These are phyloP conservation scores for Pterois miles DNA, from an alignment of 2,797 vertebrate genomes.

Conservation along the genomic window DNA sequence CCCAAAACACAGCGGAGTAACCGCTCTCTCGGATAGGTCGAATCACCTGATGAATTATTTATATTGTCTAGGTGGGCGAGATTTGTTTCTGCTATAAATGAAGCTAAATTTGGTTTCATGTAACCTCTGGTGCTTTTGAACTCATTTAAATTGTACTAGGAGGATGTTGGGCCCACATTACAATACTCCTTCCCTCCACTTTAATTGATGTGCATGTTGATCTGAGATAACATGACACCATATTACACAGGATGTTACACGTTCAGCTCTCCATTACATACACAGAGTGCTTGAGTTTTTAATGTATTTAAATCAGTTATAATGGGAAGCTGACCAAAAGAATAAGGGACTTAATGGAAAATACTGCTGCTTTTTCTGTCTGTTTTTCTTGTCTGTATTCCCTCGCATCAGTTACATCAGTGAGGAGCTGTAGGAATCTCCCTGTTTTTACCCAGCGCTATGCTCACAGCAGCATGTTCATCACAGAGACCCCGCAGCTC, in stretches of 20 bases:
- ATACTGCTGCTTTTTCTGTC: neutral
- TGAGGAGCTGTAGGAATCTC: conserved; percentile 14
- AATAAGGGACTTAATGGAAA: neutral
- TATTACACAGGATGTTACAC: conserved; percentile 7
- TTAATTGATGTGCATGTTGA: conserved; percentile 28
- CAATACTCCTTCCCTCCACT: neutral
- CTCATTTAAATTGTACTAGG: conserved; percentile 9
- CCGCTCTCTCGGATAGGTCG: conserved; percentile 39
- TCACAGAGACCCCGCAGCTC: conserved; percentile 33
- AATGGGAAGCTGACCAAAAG: neutral
- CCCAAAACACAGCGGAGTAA: conserved; percentile 56
- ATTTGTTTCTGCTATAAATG: conserved; percentile 54
- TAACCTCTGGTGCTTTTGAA: conserved; percentile 23
- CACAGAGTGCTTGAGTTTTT: neutral
- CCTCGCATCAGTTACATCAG: conserved; percentile 2
- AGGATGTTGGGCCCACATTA: neutral
- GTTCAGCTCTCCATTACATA: neutral
- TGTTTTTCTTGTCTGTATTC: neutral
- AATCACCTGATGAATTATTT: conserved; percentile 71
- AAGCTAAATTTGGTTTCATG: conserved; percentile 23
- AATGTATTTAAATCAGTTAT: neutral
- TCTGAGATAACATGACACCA: conserved; percentile 13
- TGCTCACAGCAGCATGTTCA: conserved; percentile 42
- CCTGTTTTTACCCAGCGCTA: conserved; percentile 10
- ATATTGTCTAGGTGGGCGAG: conserved; percentile 35